Percentiles rank a stretch among this genome's conserved stretches.
Conservation (phyloP, 2,113 vertebrate species). For the Recurvirostra avosetta region DNA sequence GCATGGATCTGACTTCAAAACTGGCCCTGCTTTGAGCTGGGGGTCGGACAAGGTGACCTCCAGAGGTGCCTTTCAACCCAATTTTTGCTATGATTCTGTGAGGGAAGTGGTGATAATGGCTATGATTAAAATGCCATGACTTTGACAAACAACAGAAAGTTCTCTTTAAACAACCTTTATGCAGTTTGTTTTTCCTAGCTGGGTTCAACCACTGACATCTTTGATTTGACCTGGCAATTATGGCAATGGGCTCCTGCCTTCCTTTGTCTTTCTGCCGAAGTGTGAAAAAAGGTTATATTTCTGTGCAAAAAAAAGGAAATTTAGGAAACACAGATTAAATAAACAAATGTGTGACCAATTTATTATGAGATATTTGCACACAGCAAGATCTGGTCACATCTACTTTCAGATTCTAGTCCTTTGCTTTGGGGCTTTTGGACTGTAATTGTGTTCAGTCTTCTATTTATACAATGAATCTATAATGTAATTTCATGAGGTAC, state of each 20-base stretch:
- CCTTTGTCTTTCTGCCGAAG: not conserved
- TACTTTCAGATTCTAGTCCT: slow-evolving; percentile 3
- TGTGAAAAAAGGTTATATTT: slow-evolving; percentile 21
- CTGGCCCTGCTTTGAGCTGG: not conserved
- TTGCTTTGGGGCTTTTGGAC: slow-evolving; percentile 39
- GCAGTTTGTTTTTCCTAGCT: not conserved
- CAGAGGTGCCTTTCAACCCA: not conserved
- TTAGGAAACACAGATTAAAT: slow-evolving; percentile 58
- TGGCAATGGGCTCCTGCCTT: not conserved
- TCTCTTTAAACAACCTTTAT: not conserved
- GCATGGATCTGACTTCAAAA: not conserved
- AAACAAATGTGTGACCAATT: slow-evolving; percentile 47
- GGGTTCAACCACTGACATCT: not conserved
- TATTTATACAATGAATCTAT: slow-evolving; percentile 80
- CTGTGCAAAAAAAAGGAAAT: not conserved
- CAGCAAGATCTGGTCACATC: slow-evolving; percentile 13
- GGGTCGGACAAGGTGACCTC: not conserved
- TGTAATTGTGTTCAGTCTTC: slow-evolving; percentile 64
- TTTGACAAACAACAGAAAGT: not conserved
- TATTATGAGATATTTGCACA: slow-evolving; percentile 8
- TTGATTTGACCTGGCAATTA: not conserved
- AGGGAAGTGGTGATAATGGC: not conserved
- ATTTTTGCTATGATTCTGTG: not conserved
- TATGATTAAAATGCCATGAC: not conserved
- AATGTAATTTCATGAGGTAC: slow-evolving; percentile 80